These are phyloP conservation scores for Myanophis thanlyinensis DNA, from an alignment of 2,113 vertebrate genomes.

Conservation along the genomic window DNA sequence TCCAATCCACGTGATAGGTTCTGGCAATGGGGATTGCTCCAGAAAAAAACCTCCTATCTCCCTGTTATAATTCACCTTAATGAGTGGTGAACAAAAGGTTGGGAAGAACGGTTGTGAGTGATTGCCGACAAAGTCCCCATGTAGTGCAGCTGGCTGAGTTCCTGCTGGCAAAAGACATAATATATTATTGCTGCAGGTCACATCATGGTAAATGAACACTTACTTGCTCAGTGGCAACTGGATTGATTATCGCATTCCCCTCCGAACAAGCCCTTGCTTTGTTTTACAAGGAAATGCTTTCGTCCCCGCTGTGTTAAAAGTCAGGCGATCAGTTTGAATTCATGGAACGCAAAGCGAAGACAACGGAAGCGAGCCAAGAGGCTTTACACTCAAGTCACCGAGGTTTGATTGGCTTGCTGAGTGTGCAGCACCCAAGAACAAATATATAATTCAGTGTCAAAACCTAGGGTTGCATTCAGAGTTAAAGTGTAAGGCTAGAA, in stretches of 20 bases:
- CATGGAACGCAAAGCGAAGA: slow-evolving; percentile 29
- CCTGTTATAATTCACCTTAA: slow-evolving; percentile 67
- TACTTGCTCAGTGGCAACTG: slow-evolving; percentile 61
- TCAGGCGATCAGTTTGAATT: slow-evolving; percentile 43
- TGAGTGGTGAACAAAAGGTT: slow-evolving; percentile 65
- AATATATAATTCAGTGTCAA: not conserved
- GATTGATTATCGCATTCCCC: slow-evolving; percentile 67
- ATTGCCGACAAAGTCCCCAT: slow-evolving; percentile 62
- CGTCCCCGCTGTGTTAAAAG: slow-evolving; percentile 41
- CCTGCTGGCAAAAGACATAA: slow-evolving; percentile 58
- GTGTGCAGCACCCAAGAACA: not conserved
- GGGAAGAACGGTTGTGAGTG: slow-evolving; percentile 66
- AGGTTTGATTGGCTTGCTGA: not conserved
- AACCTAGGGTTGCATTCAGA: not conserved
- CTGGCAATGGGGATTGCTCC: slow-evolving; percentile 19
- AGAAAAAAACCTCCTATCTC: slow-evolving; percentile 57
- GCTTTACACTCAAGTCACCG: not conserved
- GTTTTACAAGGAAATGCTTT: slow-evolving; percentile 58
- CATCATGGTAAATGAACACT: slow-evolving; percentile 73
- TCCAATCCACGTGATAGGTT: slow-evolving; percentile 28
- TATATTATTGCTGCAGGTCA: slow-evolving; percentile 63
- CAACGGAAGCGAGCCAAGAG: not conserved
- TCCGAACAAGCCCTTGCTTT: slow-evolving; percentile 48
- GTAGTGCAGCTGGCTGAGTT: slow-evolving; percentile 52
- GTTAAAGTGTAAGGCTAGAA: not conserved